Percentiles rank a stretch among this genome's conserved stretches.
These are phyloP conservation scores for Metopolophium dirhodum DNA, from an alignment of 1,140 invertebrate species.

Conservation along the genomic window DNA sequence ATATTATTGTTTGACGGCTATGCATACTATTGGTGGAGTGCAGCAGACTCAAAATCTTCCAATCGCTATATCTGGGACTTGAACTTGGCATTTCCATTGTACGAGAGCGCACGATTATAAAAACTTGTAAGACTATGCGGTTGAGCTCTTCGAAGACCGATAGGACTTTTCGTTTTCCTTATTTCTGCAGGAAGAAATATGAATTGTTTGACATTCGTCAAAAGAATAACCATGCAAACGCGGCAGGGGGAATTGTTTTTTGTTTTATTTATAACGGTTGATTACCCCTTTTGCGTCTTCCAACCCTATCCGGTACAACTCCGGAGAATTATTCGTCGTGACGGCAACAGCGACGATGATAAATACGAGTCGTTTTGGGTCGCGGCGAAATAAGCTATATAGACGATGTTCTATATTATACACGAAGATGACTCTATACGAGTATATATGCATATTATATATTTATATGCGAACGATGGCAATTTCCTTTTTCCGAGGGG, in stretches of 20 bases:
- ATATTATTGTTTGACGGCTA: background rate
- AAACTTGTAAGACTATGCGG: too few species aligned
- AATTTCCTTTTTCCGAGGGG: slow-evolving; percentile 31
- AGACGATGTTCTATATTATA: background rate
- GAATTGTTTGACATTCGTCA: background rate
- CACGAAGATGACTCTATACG: background rate
- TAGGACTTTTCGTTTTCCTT: background rate
- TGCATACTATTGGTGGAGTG: background rate
- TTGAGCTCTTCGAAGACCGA: background rate
- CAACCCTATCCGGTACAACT: background rate
- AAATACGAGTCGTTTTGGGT: slow-evolving; percentile 21
- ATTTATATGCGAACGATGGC: slow-evolving; percentile 24
- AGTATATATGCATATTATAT: background rate
- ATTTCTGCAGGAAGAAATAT: background rate
- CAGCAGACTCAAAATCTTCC: background rate
- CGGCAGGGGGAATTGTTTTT: background rate
- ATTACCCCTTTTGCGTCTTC: background rate
- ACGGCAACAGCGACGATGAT: slow-evolving; percentile 16
- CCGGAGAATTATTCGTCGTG: background rate
- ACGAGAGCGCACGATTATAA: background rate
- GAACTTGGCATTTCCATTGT: too few species aligned
- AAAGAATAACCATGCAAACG: background rate
- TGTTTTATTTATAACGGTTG: background rate
- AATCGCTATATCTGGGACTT: background rate
- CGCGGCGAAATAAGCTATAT: background rate